Percentiles rank a stretch among this genome's conserved stretches.
Conservation (phyloP, 2,888 invertebrate species). For the Sphaeridia pumilis region DNA sequence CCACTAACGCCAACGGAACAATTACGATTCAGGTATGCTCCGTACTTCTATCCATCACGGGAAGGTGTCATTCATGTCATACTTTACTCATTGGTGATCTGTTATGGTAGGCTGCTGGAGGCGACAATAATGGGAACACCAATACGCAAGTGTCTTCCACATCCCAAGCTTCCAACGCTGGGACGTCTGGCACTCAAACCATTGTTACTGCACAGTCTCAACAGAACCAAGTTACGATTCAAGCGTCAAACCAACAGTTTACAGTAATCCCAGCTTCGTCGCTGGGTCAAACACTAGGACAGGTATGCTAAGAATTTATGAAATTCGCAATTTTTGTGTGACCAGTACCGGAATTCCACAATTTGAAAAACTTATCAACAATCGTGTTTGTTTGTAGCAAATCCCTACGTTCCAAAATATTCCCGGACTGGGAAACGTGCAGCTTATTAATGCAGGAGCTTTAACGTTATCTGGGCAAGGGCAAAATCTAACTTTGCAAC, state of each 20-base stretch:
- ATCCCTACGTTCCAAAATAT: constrained; percentile 46
- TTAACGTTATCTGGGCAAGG: constrained; percentile 38
- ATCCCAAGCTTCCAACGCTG: constrained; percentile 35
- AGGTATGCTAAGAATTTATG: constrained; percentile 13
- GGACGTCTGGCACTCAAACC: constrained; percentile 37
- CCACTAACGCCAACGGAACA: constrained; percentile 35
- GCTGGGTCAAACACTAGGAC: constrained; percentile 38
- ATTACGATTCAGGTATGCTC: constrained; percentile 33
- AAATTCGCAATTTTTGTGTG: background rate
- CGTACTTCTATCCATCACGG: background rate
- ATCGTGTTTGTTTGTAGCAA: constrained; percentile 3
- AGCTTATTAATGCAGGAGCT: constrained; percentile 60
- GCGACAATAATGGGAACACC: constrained; percentile 37
- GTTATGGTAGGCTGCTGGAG: constrained; percentile 8
- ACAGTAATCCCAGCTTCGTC: constrained; percentile 67
- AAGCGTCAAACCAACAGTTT: constrained; percentile 60
- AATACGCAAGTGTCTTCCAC: constrained; percentile 35
- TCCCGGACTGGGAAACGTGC: constrained; percentile 68
- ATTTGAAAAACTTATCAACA: background rate
- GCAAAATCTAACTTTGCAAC: constrained; percentile 29
- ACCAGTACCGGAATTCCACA: background rate
- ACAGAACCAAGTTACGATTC: constrained; percentile 34
- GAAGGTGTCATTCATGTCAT: background rate
- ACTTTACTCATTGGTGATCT: no score
- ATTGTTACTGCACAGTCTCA: constrained; percentile 35